Evolutionary conservation across 1,140 invertebrate genomes (phyloP), one percentile per base, ranked within the genome.

Genomic region (Pectinophora gossypiella): DNA sequence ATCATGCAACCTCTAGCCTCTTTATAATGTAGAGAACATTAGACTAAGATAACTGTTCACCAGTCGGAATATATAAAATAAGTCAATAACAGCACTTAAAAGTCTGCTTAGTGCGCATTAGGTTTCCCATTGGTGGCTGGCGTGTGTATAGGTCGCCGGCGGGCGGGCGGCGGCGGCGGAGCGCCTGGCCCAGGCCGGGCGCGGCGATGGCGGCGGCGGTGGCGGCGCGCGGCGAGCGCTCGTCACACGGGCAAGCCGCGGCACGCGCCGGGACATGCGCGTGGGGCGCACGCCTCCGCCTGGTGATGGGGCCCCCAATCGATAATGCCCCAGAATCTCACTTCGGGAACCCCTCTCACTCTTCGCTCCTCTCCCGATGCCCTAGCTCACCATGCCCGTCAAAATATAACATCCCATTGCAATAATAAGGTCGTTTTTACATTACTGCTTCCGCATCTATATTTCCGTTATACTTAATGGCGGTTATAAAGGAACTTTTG

Each of bases 261-360:
- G 44, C 43, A 38, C 52, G 56, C 58, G 60, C 59, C 69, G 64
- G 61, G 60, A 62, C 76, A 72, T 74, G 74, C 78, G 76, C 76
- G 69, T 68, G 64, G 60, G 59, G 54, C 59, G 54, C 48, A 35
- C 55, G 56, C 52, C 45, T 47, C 56, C 45, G 13, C 20, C 69
- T 75, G 76, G 67, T 76, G 76, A 73, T 77, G 76, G 73, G 54
- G 63, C 61, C 61, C 61, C 59, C 59, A 77, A 86, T 86, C 83
- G 79, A 86, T 85, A 83, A 67, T 67, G 61, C 64, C 72, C 75
- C 76, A 85, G 76, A 79, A 85, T 85, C 81, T 73, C 65, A 64
- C 68, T 61, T 56, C 55, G 55, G 48, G 48, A 55, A 61, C 69
- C 64, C 66, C 78, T 72, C 67, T 68, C 45, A 40, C 52, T 67